Percentiles rank a stretch among this genome's conserved stretches.
Evolutionary conservation across 2,113 vertebrate species (phyloP).

Genomic region (Pantherophis guttatus): DNA sequence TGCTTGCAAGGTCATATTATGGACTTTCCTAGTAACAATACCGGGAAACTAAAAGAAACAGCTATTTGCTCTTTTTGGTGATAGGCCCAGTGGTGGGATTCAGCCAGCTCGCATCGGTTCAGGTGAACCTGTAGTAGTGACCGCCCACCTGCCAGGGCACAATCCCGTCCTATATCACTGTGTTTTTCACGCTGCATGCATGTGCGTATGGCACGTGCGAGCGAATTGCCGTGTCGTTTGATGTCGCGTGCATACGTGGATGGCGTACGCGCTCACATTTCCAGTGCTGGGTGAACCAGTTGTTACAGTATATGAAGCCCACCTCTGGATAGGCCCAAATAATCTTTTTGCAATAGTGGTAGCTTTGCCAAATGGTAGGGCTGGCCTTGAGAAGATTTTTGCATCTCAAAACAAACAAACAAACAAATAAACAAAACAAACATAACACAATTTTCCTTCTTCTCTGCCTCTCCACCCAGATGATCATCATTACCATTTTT

Average conservation of each 20-base stretch:
- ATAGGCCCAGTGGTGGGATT: background rate
- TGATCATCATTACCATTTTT: slow-evolving; percentile 42
- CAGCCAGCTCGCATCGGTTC: no score
- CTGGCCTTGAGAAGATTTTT: slow-evolving; percentile 5
- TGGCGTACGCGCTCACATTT: no score
- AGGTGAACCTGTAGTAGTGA: no score
- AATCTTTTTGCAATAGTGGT: background rate
- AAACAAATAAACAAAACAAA: background rate
- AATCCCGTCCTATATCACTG: no score
- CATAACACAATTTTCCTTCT: background rate
- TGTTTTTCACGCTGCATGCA: no score
- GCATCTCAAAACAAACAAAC: background rate
- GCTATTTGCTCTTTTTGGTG: background rate
- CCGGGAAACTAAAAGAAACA: background rate
- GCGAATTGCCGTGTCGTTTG: no score
- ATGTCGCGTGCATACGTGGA: no score
- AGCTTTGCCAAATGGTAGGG: background rate
- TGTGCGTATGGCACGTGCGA: no score
- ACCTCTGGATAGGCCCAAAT: background rate
- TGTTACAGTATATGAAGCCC: no score
- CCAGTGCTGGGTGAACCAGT: no score
- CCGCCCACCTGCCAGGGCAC: no score
- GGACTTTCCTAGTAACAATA: background rate
- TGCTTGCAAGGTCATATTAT: background rate
- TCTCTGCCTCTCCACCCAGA: slow-evolving; percentile 81